phyloP scores from a whole-genome alignment of 1,140 invertebrate genomes.

The Littorina saxatilis region DNA sequence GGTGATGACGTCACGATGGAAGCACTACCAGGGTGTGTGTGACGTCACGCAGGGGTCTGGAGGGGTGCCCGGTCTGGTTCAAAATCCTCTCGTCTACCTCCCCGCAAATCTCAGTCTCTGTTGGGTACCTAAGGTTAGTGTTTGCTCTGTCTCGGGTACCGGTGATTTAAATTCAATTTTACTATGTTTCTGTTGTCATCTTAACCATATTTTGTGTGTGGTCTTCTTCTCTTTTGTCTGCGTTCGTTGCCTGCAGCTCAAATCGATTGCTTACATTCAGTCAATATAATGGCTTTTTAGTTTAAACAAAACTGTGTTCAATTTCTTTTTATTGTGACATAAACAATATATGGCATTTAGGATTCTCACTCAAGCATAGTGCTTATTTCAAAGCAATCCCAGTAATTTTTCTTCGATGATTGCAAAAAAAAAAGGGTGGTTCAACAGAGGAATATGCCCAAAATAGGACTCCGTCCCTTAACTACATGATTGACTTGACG shows the following conservation, averaged over 20 bases:
- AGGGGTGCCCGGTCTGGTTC: background rate
- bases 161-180: background rate
- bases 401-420: background rate
- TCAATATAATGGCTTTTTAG: background rate
- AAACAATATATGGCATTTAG: no score
- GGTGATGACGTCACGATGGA: background rate
- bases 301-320: no score
- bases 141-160: background rate
- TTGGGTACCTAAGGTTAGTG: slow-evolving; percentile 5
- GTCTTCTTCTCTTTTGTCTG: no score
- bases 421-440: no score
- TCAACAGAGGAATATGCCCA: no score
- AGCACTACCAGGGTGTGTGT: slow-evolving; percentile 10
- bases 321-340: no score
- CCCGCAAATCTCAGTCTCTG: slow-evolving; percentile 6
- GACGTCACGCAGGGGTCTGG: background rate
- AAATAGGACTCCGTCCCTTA: no score
- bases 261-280: background rate
- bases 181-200: no score
- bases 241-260: no score
- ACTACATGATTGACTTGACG: no score
- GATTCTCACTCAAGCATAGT: no score
- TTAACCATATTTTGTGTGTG: no score
- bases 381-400: background rate
- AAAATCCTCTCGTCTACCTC: slow-evolving; percentile 16